phyloP scores from a whole-genome alignment of 1,140 invertebrate genomes.

The Caerostris darwini region DNA sequence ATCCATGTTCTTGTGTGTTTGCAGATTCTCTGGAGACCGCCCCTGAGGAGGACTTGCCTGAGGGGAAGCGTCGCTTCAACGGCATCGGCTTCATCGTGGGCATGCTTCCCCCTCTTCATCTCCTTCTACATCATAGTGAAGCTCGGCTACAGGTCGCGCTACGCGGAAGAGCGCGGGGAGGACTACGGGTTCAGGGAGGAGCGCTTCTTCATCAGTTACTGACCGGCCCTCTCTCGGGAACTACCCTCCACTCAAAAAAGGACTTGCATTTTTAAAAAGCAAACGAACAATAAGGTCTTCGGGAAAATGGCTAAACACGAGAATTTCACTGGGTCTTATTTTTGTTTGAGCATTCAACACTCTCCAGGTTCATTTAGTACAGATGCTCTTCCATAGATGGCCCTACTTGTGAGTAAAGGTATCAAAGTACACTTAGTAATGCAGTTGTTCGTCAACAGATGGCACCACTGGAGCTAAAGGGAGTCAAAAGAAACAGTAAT shows the following conservation, averaged over 20 bases:
- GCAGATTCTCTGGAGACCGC: not conserved
- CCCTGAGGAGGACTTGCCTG: not conserved
- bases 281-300: not conserved
- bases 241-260: no score
- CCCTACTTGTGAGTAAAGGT: no score
- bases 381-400: no score
- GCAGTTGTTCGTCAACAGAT: not conserved
- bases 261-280: not conserved
- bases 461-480: not conserved
- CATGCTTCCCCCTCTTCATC: constrained; percentile 79
- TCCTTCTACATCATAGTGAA: constrained; percentile 79
- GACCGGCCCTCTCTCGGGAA: not conserved
- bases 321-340: not conserved
- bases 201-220: constrained; percentile 79
- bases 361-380: not conserved
- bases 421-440: not conserved
- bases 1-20: not conserved
- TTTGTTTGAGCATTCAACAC: not conserved
- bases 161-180: constrained; percentile 79
- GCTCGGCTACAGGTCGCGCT: constrained; percentile 79
- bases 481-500: not conserved
- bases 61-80: constrained; percentile 73
- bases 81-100: constrained; percentile 79
- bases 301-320: not conserved
- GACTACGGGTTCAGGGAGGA: constrained; percentile 78